Conservation (phyloP, 2,113 vertebrate species). For the Lagopus leucura region DNA sequence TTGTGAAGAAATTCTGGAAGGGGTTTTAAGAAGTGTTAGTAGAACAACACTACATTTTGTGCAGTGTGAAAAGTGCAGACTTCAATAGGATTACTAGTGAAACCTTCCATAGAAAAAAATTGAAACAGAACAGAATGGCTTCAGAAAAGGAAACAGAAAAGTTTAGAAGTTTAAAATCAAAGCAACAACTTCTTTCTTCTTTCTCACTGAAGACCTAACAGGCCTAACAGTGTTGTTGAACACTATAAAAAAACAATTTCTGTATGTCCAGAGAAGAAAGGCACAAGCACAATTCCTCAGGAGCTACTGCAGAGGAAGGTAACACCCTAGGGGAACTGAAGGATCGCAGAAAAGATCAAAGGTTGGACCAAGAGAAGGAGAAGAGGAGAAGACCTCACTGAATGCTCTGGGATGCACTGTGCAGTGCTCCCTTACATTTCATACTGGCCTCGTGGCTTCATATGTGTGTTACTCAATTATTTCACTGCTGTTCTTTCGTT, state of each 20-base stretch:
- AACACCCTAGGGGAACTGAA: neutral
- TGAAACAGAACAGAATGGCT: neutral
- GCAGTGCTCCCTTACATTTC: neutral
- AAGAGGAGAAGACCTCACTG: neutral
- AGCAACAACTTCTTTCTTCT: neutral
- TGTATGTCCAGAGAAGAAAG: neutral
- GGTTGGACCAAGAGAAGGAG: neutral
- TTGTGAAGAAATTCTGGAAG: neutral
- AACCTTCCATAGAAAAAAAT: neutral
- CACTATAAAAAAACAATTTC: neutral
- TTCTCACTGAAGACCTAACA: neutral
- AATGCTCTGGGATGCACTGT: neutral
- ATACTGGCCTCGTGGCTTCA: neutral
- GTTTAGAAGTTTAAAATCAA: neutral
- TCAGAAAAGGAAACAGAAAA: neutral
- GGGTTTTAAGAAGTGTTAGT: neutral
- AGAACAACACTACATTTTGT: neutral
- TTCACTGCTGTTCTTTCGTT: neutral
- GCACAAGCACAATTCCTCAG: neutral
- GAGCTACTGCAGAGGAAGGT: neutral
- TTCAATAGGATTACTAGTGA: neutral
- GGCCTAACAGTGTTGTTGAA: neutral
- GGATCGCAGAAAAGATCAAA: neutral
- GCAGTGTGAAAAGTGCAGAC: neutral
- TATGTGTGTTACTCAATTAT: neutral